Evolutionary conservation across 2,888 invertebrate species (phyloP), one percentile per base, ranked within the genome.

Genomic region (Marronus borbonicus): DNA sequence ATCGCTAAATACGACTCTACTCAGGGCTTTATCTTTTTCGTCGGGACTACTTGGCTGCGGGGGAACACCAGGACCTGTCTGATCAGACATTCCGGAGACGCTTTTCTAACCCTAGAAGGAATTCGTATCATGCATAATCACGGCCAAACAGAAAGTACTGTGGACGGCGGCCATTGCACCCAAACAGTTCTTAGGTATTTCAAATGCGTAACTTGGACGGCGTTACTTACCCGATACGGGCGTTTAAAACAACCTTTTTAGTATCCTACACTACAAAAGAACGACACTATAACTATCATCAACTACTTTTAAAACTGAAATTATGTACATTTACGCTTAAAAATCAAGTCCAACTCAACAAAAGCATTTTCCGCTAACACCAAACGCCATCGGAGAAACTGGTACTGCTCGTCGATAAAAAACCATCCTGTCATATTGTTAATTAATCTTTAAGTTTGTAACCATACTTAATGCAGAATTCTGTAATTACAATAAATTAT

Each of bases 1-100:
- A 81, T 93, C 91, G 84, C 91, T 90, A 88, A 94, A 89, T 85
- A 91, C 89, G 87, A 93, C 90, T 83, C 93, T 91, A 84, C 91
- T 90, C 55, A 89, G 86, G 78, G 86, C 88, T 80, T 88, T 88
- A 81, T 85, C 85, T 66, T 86, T 86, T 83, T 91, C 89, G 84
- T 90, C 90, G 82, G 91, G 89, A 88, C 91, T 90, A 88, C 89
- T 89, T 83, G 90, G 88, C 87, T 86, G 86, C 85, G 81, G 85
- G 70, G 78, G 80, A 68, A 81, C 81, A 68, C 80, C 78, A 62
- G 80, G 65, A 76, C 81, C 80, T 72, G 81, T 84, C 70, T 82
- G 82, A 80, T 86, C 87, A 78, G 87, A 86, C 87, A 87, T 87
- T 77, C 81, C 79, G 60, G 36, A 68, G 60, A 55, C n/a, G 70